These are phyloP conservation scores for Metallyticus violacea DNA, from an alignment of 2,888 invertebrate genomes.

Conservation along the genomic window DNA sequence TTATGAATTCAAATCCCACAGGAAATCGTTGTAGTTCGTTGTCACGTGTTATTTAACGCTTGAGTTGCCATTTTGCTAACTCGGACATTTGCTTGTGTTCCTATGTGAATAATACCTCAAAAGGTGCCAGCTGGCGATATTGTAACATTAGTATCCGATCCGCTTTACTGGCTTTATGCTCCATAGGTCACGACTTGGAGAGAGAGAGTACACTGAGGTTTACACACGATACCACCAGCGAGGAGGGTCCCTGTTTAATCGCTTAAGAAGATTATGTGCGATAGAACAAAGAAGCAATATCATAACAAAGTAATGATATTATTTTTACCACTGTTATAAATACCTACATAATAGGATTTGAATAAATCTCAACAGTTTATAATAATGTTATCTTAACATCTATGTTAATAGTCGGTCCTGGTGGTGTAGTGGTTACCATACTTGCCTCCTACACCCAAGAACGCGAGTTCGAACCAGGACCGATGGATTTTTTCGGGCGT, in stretches of 20 bases:
- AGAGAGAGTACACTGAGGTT: not conserved
- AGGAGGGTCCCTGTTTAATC: not conserved
- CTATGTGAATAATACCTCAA: not conserved
- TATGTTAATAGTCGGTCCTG: too few species aligned
- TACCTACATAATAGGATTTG: not conserved
- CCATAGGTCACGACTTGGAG: not conserved
- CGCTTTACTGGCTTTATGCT: not conserved
- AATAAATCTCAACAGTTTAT: too few species aligned
- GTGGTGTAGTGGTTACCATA: too few species aligned
- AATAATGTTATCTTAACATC: too few species aligned
- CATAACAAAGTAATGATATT: not conserved
- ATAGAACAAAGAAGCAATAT: not conserved
- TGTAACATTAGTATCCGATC: not conserved
- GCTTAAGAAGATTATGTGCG: not conserved
- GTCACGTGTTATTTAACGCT: not conserved
- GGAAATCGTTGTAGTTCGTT: not conserved
- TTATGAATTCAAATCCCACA: not conserved
- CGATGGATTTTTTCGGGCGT: too few species aligned
- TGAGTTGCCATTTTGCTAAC: not conserved
- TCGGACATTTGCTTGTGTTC: not conserved
- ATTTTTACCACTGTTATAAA: not conserved
- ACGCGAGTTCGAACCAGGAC: too few species aligned
- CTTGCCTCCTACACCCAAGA: too few species aligned
- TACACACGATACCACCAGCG: not conserved
- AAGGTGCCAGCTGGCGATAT: not conserved